Base-by-base conservation (phyloP, 2,888 invertebrate species). In the Nephrocerus scutellatus region DNA sequence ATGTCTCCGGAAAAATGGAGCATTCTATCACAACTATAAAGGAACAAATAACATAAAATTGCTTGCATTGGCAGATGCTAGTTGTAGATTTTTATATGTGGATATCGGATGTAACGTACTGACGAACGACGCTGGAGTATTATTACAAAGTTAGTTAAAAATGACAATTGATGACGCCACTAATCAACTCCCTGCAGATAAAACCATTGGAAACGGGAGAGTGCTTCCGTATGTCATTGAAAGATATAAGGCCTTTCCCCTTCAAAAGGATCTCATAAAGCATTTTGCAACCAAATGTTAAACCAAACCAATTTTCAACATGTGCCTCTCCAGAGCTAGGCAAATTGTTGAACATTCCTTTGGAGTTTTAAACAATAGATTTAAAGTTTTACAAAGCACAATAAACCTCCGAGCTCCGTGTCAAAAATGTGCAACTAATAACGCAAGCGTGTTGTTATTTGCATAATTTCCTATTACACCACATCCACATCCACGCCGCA, bases 21-120 rank as follows among this genome's bases (percentile, higher is more conserved):
- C 23, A n/a, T 28, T 22, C n/a, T 28, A 14, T 16, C 22, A 33
- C 9, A 32, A 38, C 20, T 31, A 38, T 14, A 31, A 38, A 25
- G 31, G 38, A 12, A 31, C 18, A 26, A 19, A 33, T n/a, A 38
- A 26, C 26, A 32, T 38, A 12, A 25, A 26, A 5, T 13, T 40
- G n/a, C 23, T 40, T 9, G 39, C 13, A 10, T 18, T 25, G 13
- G 30, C 28, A 10, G 34, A 40, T 25, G 35, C 34, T 10, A n/a
- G 19, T 26, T 34, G 16, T 9, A 22, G 20, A 23, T 40, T 40
- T 28, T 37, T 37, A 20, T 41, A 30, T 19, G 21, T 33, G 18
- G 41, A 37, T 37, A 19, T 41, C 5, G 24, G 34, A 19, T 26
- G 34, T 13, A 42, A 42, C 20, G 30, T 37, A 14, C 21, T 33